Evolutionary conservation across 2,888 invertebrate genomes (phyloP), one percentile per base, ranked within the genome.

Genomic region (Baccha elongata): DNA sequence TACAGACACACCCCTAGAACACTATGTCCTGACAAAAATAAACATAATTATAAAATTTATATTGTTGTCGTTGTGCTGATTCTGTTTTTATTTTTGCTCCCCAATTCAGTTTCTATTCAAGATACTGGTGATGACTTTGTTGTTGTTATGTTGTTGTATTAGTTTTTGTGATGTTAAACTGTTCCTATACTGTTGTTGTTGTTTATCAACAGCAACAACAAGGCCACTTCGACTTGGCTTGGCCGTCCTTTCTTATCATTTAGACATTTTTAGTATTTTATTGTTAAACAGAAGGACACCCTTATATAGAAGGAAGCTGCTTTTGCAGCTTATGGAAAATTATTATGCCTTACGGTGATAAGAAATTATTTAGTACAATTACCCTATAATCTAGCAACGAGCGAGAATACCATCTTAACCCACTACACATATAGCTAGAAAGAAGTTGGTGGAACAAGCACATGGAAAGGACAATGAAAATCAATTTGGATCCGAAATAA

Each of bases 1-100:
- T 48, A 48, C 40, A 60, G 5, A 8, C 10, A 11, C 10, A 10
- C 3, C 26, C 26, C 3, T 26, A 10, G 10, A 3, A 10, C 8
- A 4, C 37, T 29, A 2, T 11, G 42, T 60, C 48, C 19, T 48
- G 62, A n/a, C 62, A 23, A 62, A 67, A 52, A 67, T 67, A 67
- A 79, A 67, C 76, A 71, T 72, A 76, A 75, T 76, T 81, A 81
- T 67, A 67, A 72, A 35, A 53, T 65, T 73, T 60, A 40, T 73
- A 32, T 73, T 21, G 17, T 17, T 55, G 13, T 60, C 40, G 29
- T 58, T 79, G 48, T 48, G 29, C 35, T 60, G 37, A 64, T 48
- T 64, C 17, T 23, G 40, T 26, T 23, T 26, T 26, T 42, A 21
- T 58, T 17, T 17, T 29, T 21, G 3, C 29, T 32, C 17, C 10